These are phyloP conservation scores for Ciconia boyciana DNA, from an alignment of 2,113 vertebrate species.

Conservation along the genomic window DNA sequence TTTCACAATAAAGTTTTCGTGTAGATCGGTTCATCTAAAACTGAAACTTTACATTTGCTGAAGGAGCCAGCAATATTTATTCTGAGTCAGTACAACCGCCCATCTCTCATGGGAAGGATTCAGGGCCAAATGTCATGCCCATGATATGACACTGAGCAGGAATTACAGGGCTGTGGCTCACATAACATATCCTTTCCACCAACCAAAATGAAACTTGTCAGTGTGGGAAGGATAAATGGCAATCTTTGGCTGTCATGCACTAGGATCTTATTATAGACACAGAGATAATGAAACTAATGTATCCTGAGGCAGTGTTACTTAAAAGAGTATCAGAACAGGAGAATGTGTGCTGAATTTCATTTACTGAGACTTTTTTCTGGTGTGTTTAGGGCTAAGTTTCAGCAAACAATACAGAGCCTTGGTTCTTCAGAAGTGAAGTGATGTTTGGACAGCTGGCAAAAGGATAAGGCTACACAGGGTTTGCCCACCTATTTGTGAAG, in stretches of 20 bases:
- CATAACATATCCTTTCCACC: background rate
- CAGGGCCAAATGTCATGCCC: background rate
- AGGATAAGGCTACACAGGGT: background rate
- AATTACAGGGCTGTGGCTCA: slow-evolving; percentile 15
- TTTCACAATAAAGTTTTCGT: background rate
- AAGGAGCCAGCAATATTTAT: background rate
- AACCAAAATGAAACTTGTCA: slow-evolving; percentile 36
- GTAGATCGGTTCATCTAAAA: background rate
- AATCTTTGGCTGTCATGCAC: slow-evolving; percentile 35
- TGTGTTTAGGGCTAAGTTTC: background rate
- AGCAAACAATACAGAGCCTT: background rate
- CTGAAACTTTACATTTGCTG: background rate
- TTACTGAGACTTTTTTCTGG: background rate
- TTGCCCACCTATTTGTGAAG: background rate
- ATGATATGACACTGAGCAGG: background rate
- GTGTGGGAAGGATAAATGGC: slow-evolving; percentile 51
- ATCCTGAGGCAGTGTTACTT: slow-evolving; percentile 52
- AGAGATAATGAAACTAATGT: slow-evolving; percentile 68
- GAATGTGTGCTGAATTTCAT: slow-evolving; percentile 37
- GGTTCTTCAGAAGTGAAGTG: background rate
- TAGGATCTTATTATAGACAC: slow-evolving; percentile 54
- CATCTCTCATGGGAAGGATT: background rate
- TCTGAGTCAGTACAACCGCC: background rate
- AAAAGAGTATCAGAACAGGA: slow-evolving; percentile 34
- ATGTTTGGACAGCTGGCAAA: background rate